Base-by-base conservation (phyloP, 2,888 invertebrate species). In the Actias luna region DNA sequence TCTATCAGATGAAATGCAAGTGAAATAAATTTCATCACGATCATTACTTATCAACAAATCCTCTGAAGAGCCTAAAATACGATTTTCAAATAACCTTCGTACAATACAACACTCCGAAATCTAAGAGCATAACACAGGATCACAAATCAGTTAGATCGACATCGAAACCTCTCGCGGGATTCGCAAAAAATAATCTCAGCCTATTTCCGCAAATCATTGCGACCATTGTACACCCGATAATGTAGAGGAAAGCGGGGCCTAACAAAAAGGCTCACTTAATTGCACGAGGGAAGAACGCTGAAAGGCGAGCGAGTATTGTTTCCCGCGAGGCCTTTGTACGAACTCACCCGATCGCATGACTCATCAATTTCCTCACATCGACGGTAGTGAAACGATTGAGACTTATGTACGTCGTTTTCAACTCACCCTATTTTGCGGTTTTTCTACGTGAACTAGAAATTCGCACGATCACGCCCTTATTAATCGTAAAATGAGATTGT, bases 1-100 rank as follows among this genome's bases (percentile, higher is more conserved):
- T 97, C 97, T 95, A 96, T 96, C 95, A 92, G 5, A 33, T 7
- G 8, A 33, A 33, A 5, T 8, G 5, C 5, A 33, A 33, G 8
- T 33, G 5, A 7, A 8, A 33, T 33, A 33, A 33, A 33, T 7
- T 7, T 18, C 18, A 5, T 8, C 7, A 22, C 8, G 5, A 22
- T 46, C 22, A 18, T 22, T 46, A 46, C 1, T 46, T 46, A 46
- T 46, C 18, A 8, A 79, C 69, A 73, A 72, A 69, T 72, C 73
- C 67, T 74, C n/a, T 79, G 42, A 46, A 22, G 12, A 46, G 12
- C 46, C 8, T 46, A 46, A 29, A 55, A 55, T 42, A 55, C 55
- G 55, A 29, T 55, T 55, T 55, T 55, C 55, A 55, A 29, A 29
- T 29, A 55, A 29, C 3, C 27, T 16, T 4, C 33, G 55, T 79